Base-by-base conservation (phyloP, 2,113 vertebrate species). In the Cettia cetti region DNA sequence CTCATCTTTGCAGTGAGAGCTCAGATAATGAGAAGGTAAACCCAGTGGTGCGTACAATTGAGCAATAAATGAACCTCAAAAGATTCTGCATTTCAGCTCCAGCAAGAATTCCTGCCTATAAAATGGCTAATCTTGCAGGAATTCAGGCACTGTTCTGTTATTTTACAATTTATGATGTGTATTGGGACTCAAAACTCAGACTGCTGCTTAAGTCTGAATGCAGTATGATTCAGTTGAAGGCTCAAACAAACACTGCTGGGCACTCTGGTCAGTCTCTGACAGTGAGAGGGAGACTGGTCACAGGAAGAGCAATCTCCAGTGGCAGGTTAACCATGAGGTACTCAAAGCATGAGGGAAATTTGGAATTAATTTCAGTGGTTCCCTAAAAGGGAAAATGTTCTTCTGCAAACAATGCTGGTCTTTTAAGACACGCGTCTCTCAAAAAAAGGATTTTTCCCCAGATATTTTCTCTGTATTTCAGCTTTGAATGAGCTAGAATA, bases 61-160 rank as follows among this genome's bases (percentile, higher is more conserved):
- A 94, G 80, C 44, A 94, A 96, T 86, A 96, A 95, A 92, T 86
- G 95, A 97, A 97, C 88, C 90, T 96, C 94, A 92, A 88, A 96
- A 95, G 90, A 82, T 75, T 89, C 84, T 74, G 40, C 39, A 71
- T 87, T 94, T 96, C 84, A 91, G 60, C 76, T 94, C 71, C 71
- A 88, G 72, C 49, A 96, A 92, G 82, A 82, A 86, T 70, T 83
- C 35, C 84, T 81, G 72, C 72, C 72, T 86, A 70, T 69, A 93
- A 93, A 97, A 88, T 35, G 64, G 76, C 52, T 92, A 94, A 86
- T 95, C 79, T 92, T 92, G 40, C 56, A 91, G 94, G 79, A 94
- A 93, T 92, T 82, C 56, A 78, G 49, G 37, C 66, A 57, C 26
- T 66, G 9, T n/a, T 94, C 64, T 90, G 40, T 66, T 88, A 23